phyloP scores from a whole-genome alignment of 2,888 invertebrate species.

The Amphimallon solstitiale region DNA sequence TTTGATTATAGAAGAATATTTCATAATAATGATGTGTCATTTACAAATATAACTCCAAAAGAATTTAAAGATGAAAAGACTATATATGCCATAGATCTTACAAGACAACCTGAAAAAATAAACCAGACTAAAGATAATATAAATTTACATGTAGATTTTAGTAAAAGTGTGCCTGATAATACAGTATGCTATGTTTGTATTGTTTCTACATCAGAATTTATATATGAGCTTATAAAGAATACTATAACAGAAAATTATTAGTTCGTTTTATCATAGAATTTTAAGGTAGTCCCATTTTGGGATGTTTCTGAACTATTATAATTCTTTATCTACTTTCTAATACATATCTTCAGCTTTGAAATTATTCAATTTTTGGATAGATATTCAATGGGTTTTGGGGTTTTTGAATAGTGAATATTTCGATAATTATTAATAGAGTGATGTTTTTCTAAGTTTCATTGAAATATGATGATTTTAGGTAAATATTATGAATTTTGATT shows the following conservation, averaged over 20 bases:
- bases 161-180: not conserved
- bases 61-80: not conserved
- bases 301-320: too few relatives aligned
- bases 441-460: too few relatives aligned
- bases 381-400: too few relatives aligned
- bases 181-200: slow-evolving; percentile 11
- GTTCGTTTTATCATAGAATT: too few relatives aligned
- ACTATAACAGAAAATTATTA: slow-evolving; percentile 10
- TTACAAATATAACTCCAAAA: not conserved
- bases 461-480: too few relatives aligned
- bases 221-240: not conserved
- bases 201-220: not conserved
- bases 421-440: too few relatives aligned
- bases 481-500: too few relatives aligned
- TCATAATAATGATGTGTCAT: slow-evolving; percentile 2
- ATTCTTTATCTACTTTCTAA: too few relatives aligned
- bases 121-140: not conserved
- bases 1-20: slow-evolving; percentile 1
- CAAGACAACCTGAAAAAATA: slow-evolving; percentile 5
- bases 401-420: too few relatives aligned
- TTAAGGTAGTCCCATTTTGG: too few relatives aligned
- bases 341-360: too few relatives aligned
- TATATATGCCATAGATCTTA: slow-evolving; percentile 1
- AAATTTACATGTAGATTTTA: not conserved
- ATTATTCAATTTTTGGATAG: too few relatives aligned